Evolutionary conservation across 2,113 vertebrate species (phyloP).

Genomic region (Melanerpes formicivorus): DNA sequence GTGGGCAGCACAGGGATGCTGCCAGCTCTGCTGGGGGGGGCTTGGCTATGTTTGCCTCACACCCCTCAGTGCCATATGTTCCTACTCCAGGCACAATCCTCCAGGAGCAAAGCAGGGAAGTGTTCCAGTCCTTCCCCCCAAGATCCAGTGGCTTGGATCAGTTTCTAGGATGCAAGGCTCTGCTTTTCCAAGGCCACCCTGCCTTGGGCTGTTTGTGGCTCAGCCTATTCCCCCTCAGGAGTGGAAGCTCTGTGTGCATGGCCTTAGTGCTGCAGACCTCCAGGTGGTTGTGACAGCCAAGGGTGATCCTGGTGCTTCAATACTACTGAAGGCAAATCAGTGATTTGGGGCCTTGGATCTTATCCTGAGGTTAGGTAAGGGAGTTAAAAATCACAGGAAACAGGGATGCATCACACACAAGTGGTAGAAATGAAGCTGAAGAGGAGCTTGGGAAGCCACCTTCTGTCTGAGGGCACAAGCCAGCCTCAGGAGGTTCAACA

Average conservation of each 20-base stretch:
- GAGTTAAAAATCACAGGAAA: background rate
- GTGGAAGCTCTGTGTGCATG: background rate
- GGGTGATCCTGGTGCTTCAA: background rate
- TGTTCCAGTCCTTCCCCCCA: background rate
- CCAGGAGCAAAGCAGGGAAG: background rate
- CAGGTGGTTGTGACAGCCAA: background rate
- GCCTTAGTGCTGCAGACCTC: background rate
- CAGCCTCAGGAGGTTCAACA: no score
- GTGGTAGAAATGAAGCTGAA: background rate
- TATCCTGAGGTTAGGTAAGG: background rate
- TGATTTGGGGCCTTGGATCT: background rate
- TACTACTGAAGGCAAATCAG: background rate
- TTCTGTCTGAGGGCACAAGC: background rate
- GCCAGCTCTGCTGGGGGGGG: background rate
- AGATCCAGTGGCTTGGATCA: background rate
- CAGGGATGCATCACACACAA: background rate
- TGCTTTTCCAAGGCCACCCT: background rate
- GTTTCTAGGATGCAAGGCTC: background rate
- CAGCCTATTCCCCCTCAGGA: no score
- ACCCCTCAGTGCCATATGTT: background rate
- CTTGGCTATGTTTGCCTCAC: background rate
- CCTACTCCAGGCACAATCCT: background rate
- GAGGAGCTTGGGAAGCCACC: background rate
- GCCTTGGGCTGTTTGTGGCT: background rate
- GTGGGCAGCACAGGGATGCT: background rate